Conservation (phyloP, 2,888 invertebrate genomes). For the Cephus rjabovi region DNA sequence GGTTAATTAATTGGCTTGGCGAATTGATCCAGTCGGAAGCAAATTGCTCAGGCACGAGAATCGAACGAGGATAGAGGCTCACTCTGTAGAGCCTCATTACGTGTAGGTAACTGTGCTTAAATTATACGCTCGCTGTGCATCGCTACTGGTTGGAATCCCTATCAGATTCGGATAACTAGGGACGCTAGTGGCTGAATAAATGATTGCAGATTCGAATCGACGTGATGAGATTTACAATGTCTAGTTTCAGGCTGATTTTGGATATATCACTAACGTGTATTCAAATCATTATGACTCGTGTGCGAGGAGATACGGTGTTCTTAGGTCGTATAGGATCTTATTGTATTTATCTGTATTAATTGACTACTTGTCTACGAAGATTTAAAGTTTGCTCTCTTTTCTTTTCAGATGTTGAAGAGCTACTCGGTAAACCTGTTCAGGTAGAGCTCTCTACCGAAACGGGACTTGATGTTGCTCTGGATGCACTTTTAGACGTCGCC, state of each 20-base stretch:
- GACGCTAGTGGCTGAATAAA: slow-evolving; percentile 36
- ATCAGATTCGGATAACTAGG: slow-evolving; percentile 42
- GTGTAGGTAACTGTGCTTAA: slow-evolving; percentile 2
- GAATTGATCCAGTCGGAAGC: neutral
- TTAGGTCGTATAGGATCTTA: neutral
- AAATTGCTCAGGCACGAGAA: neutral
- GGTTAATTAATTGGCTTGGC: neutral
- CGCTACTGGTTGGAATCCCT: slow-evolving; percentile 12
- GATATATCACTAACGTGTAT: neutral
- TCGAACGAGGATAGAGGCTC: neutral
- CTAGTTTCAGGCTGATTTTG: neutral
- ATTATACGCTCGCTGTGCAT: neutral
- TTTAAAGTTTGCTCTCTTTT: slow-evolving; percentile 9
- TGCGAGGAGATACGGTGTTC: neutral
- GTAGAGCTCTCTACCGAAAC: slow-evolving; percentile 79
- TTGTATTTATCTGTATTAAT: neutral
- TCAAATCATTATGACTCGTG: neutral
- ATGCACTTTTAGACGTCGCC: slow-evolving; percentile 78
- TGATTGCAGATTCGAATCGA: slow-evolving; percentile 36
- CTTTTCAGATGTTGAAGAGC: slow-evolving; percentile 76
- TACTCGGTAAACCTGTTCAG: slow-evolving; percentile 83
- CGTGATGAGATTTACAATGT: slow-evolving; percentile 43
- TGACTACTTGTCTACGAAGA: neutral
- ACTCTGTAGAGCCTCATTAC: neutral
- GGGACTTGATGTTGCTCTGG: slow-evolving; percentile 80